phyloP scores from a whole-genome alignment of 2,797 vertebrate genomes.

The Moxostoma hubbsi region DNA sequence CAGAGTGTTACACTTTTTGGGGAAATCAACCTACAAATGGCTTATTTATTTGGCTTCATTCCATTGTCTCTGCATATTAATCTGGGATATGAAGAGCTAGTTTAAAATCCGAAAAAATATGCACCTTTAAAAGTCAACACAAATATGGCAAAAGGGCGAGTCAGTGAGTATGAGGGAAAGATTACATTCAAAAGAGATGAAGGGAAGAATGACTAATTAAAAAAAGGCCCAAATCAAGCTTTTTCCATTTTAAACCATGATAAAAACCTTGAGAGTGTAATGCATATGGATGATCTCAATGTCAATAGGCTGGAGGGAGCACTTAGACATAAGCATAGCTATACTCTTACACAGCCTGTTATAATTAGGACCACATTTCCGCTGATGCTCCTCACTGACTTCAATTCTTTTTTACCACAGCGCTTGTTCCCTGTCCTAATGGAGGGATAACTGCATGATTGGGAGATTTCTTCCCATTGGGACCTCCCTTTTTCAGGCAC shows the following conservation, averaged over 20 bases:
- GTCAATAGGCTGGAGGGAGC: slow-evolving; percentile 13
- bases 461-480: no score
- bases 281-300: slow-evolving; percentile 26
- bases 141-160: neutral
- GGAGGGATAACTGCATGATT: neutral
- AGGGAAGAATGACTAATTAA: slow-evolving; percentile 12
- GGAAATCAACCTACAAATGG: no score
- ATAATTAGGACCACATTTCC: slow-evolving; percentile 49
- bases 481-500: neutral
- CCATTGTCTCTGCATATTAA: no score
- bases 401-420: neutral
- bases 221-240: slow-evolving; percentile 7
- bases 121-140: neutral
- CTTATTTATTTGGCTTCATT: no score
- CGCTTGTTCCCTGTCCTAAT: slow-evolving; percentile 4
- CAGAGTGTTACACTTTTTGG: no score
- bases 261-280: slow-evolving; percentile 41
- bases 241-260: slow-evolving; percentile 12
- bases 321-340: slow-evolving; percentile 28
- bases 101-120: no score
- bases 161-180: slow-evolving; percentile 1
- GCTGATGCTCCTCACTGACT: slow-evolving; percentile 33
- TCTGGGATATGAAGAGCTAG: no score
- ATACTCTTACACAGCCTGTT: slow-evolving; percentile 16
- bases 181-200: slow-evolving; percentile 14